Percentiles rank a stretch among this genome's conserved stretches.
phyloP scores from a whole-genome alignment of 2,113 vertebrate species.

The Leuciscus idus region DNA sequence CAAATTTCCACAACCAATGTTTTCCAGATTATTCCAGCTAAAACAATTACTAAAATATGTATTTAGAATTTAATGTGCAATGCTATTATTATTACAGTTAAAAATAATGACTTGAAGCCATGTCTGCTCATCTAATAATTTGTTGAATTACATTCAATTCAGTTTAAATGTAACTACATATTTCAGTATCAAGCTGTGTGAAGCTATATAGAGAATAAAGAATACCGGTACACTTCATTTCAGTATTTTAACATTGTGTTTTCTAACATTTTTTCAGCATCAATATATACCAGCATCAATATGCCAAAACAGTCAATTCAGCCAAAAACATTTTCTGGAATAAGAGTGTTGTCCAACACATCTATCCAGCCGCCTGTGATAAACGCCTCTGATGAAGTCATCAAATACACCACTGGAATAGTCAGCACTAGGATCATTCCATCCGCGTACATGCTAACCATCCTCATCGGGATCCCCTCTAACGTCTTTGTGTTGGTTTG shows the following conservation, averaged over 20 bases:
- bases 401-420: constrained; percentile 75
- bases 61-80: background rate
- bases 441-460: constrained; percentile 74
- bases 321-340: constrained; percentile 69
- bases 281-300: constrained; percentile 57
- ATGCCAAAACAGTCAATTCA: background rate
- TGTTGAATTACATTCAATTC: background rate
- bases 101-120: background rate
- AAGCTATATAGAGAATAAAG: background rate
- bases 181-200: background rate
- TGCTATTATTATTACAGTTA: background rate
- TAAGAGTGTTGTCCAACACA: rapidly evolving
- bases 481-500: constrained; percentile 81
- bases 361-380: constrained; percentile 53
- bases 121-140: background rate
- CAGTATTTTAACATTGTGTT: background rate
- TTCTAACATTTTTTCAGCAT: constrained; percentile 15
- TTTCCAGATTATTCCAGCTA: background rate
- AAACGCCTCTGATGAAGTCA: constrained; percentile 47
- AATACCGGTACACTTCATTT: background rate
- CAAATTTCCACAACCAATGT: background rate
- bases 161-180: background rate
- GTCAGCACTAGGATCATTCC: constrained; percentile 85
- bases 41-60: background rate
- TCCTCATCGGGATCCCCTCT: constrained; percentile 83